Evolutionary conservation across 1,140 invertebrate genomes (phyloP), one percentile per base, ranked within the genome.

Genomic region (Cotesia vestalis): DNA sequence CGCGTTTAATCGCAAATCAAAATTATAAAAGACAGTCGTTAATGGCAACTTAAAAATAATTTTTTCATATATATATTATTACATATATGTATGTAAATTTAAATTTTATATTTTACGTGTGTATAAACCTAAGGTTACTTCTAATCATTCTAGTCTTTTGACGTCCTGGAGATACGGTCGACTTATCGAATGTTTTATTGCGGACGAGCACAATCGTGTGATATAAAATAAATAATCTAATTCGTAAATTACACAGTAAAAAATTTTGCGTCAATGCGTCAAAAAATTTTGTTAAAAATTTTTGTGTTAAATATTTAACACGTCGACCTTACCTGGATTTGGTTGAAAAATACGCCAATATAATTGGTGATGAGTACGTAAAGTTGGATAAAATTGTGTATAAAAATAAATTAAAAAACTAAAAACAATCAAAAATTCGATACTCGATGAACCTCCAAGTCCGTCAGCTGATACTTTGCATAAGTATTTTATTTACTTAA

Each of bases 141-240:
- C 81, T 83, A 83, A 82, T 83, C 79, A 83, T 83, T 84, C 83
- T 84, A 84, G 83, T 84, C 83, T 84, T 79, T 81, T 78, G 79
- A 83, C 77, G 75, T 78, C 55, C 53, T 78, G 80, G 78, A 77
- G 80, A 75, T 66, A 70, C 75, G 76, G 82, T 84, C 77, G 76
- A 75, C 69, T 66, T 46, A 66, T 71, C 67, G 46, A 68, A 67
- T 68, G 71, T 53, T 69, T 69, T 59, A 34, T 27, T 51, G 40
- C 27, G 35, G n/a, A 27, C 55, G 61, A 64, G 59, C 38, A 57
- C 59, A 67, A 27, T 51, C 17, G 66, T 73, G 66, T 73, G 68
- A 74, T 70, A 74, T 66, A 61, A 34, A 69, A 53, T 69, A 27
- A 27, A 27, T 27, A 27, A 27, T 53, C 27, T 36, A 20, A 36